Percentiles rank a stretch among this genome's conserved stretches.
These are phyloP conservation scores for Drosophila burlai DNA, from an alignment of 1,140 invertebrate genomes.

Conservation along the genomic window DNA sequence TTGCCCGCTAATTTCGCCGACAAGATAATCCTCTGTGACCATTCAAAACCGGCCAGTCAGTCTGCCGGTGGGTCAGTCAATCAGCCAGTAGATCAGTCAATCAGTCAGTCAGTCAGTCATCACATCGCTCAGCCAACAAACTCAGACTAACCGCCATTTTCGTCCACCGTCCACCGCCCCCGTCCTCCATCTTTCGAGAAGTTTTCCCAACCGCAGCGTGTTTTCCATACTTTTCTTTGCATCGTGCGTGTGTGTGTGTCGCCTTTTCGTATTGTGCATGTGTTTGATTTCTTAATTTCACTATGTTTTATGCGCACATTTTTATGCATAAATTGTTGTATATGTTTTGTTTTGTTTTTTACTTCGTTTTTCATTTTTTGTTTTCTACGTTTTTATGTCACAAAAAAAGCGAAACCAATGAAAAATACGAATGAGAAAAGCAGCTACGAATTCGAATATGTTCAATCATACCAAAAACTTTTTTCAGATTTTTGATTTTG, in stretches of 20 bases:
- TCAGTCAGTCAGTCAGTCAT: constrained; percentile 62
- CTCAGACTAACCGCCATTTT: constrained; percentile 49
- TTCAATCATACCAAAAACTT: constrained; percentile 78
- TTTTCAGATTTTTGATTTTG: constrained; percentile 84
- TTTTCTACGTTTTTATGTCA: constrained; percentile 57
- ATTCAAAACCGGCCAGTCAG: constrained; percentile 15
- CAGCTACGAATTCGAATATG: constrained; percentile 67
- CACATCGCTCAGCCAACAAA: constrained; percentile 53
- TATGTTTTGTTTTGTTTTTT: constrained; percentile 27
- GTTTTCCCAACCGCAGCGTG: constrained; percentile 31
- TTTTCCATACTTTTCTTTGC: constrained; percentile 55
- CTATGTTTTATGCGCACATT: constrained; percentile 68
- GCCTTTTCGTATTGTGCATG: constrained; percentile 39
- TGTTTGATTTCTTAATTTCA: constrained; percentile 46
- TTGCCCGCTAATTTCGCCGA: constrained; percentile 36
- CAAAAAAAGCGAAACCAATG: constrained; percentile 23
- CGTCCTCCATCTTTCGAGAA: constrained; percentile 25
- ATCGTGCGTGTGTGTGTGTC: constrained; percentile 43
- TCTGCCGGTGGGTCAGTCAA: constrained; percentile 14
- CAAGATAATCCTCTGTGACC: constrained; percentile 30
- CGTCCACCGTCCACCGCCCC: constrained; percentile 25
- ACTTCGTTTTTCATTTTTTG: constrained; percentile 12
- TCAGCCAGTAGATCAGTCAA: constrained; percentile 54
- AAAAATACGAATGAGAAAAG: constrained; percentile 35
- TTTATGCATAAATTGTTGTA: constrained; percentile 67